Percentiles rank a stretch among this genome's conserved stretches.
These are phyloP conservation scores for Atta cephalotes DNA, from an alignment of 1,140 invertebrate species.

Conservation along the genomic window DNA sequence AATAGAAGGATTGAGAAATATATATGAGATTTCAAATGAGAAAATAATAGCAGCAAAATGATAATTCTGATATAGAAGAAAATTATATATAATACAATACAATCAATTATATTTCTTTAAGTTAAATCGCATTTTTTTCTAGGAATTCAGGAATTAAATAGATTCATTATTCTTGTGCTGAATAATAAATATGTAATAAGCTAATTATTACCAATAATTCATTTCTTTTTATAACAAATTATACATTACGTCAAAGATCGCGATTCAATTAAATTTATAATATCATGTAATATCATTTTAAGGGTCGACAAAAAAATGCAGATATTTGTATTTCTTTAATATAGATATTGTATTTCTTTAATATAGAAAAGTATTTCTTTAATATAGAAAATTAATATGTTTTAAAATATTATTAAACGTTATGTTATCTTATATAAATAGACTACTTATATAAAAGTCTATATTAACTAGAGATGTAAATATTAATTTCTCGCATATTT, in stretches of 20 bases:
- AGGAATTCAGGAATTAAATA: background rate
- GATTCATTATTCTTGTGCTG: background rate
- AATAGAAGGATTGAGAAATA: background rate
- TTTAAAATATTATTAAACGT: background rate
- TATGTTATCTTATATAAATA: background rate
- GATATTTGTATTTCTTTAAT: background rate
- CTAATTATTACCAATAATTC: background rate
- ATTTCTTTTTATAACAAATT: background rate
- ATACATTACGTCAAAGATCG: background rate
- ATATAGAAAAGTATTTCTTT: background rate
- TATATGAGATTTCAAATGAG: background rate
- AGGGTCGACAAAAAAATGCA: background rate
- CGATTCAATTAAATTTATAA: background rate
- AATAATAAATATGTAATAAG: background rate
- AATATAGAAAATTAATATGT: background rate
- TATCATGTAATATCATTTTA: background rate
- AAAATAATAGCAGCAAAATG: constrained; percentile 11
- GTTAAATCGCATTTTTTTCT: constrained; percentile 1
- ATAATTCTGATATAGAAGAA: background rate
- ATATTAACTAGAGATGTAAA: background rate
- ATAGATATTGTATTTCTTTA: background rate
- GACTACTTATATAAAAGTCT: too few relatives aligned
- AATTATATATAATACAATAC: background rate
- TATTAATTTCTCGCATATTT: background rate
- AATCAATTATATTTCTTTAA: constrained; percentile 12